Conservation (phyloP, 2,113 vertebrate species). For the Coptodon rendalli region DNA sequence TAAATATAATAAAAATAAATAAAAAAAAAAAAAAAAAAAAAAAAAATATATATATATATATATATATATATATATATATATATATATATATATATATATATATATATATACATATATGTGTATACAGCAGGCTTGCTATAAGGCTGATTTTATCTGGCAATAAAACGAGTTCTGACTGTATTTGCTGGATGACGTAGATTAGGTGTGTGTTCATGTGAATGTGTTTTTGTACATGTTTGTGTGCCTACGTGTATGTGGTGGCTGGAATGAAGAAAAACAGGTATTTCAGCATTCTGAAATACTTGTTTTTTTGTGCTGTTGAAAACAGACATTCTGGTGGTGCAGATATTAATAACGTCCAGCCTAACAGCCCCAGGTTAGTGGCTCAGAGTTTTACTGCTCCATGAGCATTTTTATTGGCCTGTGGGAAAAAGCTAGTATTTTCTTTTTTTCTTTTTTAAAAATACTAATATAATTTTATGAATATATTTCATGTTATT, state of each 20-base stretch:
- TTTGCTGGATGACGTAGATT: not conserved
- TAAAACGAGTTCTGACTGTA: not conserved
- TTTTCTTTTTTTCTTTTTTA: accelerated
- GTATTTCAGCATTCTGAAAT: not conserved
- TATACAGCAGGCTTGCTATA: no score
- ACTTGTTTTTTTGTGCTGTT: not conserved
- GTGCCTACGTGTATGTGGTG: not conserved
- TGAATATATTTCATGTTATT: not conserved
- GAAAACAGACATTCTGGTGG: accelerated
- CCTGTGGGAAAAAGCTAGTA: not conserved
- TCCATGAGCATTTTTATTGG: not conserved
- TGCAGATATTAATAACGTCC: not conserved
- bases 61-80: no score
- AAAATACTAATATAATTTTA: not conserved
- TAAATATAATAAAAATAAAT: no score
- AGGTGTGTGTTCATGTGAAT: not conserved
- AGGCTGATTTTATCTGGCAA: not conserved
- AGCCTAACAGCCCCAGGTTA: not conserved
- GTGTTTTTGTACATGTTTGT: not conserved
- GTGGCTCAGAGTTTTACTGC: not conserved
- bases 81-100: no score
- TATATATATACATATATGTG: no score
- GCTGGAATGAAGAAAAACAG: not conserved
- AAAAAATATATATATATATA: no score
- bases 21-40: no score